Base-by-base conservation (phyloP, 2,888 invertebrate species). In the Danaus chrysippus region DNA sequence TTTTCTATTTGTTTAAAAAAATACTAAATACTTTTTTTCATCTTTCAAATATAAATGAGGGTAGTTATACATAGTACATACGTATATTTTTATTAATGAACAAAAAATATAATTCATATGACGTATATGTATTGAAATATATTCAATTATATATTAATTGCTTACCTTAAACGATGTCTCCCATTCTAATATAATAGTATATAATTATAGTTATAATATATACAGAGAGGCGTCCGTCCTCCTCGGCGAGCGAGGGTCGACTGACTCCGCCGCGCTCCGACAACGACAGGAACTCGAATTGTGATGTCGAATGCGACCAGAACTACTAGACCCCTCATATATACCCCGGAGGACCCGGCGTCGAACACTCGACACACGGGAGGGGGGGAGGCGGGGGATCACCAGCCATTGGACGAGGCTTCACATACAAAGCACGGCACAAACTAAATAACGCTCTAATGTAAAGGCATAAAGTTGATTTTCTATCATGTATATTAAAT, bases 121-220 rank as follows among this genome's bases (percentile, higher is more conserved):
- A n/a, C n/a, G 8, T 34, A 34, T 34, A 34, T 34, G 6, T 34
- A 34, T 34, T 34, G 2, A 34, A 34, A 34, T 34, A 34, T 34
- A 34, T 34, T 34, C 23, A 23, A 23, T 23, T 58, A 19, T 13
- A 59, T 60, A 53, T 55, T 58, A 53, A 68, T 68, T 73, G 82
- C 85, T 86, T 66, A 85, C 85, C 75, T 74, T 83, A 84, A 76
- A 77, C 65, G 63, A 61, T 63, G 56, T 63, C 52, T 52, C 61
- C 73, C 73, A 77, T 76, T 70, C 70, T 69, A 71, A 64, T 76
- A 75, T 74, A 56, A 54, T 58, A 58, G 42, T 52, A 58, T 59
- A 54, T n/a, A 57, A 61, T 34, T 46, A 66, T 69, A 58, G 55
- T 55, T 66, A 66, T 59, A 65, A 59, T 17, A 70, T 68, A 69